Percentiles rank a stretch among this genome's conserved stretches.
phyloP scores from a whole-genome alignment of 92 coral and sea anemone genomes.

The Actinostola sp. region DNA sequence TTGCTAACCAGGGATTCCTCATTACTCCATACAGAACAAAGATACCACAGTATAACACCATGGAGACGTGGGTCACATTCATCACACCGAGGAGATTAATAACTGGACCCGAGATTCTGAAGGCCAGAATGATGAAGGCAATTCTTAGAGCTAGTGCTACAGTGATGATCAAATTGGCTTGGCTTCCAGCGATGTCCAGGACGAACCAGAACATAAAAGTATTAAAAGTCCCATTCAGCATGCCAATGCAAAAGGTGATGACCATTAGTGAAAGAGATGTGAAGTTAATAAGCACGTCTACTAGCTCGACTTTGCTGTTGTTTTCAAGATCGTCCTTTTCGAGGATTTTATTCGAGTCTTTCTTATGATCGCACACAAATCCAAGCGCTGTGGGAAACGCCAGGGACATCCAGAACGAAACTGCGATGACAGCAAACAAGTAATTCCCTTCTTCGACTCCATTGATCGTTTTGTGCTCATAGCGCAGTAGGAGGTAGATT shows the following conservation, averaged over 20 bases:
- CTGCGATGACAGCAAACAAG: conserved; percentile 41
- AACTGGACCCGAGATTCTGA: conserved; percentile 54
- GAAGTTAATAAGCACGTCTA: conserved; percentile 45
- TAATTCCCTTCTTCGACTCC: conserved; percentile 66
- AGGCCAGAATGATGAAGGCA: conserved; percentile 48
- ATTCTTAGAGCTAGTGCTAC: conserved; percentile 57
- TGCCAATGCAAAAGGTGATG: conserved; percentile 69
- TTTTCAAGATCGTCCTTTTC: background rate
- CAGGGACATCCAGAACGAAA: conserved; percentile 47
- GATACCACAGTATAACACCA: conserved; percentile 30
- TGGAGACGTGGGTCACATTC: conserved; percentile 33
- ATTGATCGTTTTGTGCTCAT: conserved; percentile 47
- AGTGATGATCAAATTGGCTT: conserved; percentile 60
- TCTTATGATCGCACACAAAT: conserved; percentile 44
- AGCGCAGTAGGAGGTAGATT: conserved; percentile 47
- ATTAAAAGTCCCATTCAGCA: conserved; percentile 51
- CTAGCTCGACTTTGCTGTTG: conserved; percentile 2
- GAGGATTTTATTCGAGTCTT: background rate
- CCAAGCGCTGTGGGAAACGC: conserved; percentile 63
- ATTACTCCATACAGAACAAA: conserved; percentile 47
- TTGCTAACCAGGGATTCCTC: conserved; percentile 56
- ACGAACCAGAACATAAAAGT: conserved; percentile 81
- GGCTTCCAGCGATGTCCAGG: conserved; percentile 57
- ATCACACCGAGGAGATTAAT: conserved; percentile 38
- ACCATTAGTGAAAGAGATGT: conserved; percentile 50